Conservation (phyloP, 2,797 vertebrate species). For the Siniperca obscura region DNA sequence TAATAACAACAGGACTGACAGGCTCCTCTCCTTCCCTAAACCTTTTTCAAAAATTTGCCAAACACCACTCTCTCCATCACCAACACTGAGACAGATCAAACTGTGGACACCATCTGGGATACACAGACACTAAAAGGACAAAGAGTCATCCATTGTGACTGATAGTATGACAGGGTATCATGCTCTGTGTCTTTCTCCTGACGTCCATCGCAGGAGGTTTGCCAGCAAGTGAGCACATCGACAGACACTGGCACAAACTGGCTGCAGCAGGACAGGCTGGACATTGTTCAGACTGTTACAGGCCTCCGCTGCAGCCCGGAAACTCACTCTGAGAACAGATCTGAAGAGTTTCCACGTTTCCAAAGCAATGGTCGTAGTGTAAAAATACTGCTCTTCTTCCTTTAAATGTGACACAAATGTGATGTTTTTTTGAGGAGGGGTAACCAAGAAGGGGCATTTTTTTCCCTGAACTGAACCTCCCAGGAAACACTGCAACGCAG, state of each 20-base stretch:
- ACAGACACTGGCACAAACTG: constrained; percentile 68
- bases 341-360: constrained; percentile 2
- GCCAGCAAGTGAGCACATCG: constrained; percentile 55
- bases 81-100: not conserved
- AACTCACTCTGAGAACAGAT: constrained; percentile 29
- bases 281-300: constrained; percentile 67
- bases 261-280: constrained; percentile 70
- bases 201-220: constrained; percentile 39
- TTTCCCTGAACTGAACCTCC: not conserved
- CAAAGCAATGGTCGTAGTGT: not conserved
- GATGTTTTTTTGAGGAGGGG: not conserved
- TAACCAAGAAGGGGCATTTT: not conserved
- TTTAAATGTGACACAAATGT: not conserved
- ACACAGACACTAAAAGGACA: not conserved
- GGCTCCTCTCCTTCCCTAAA: not conserved
- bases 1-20: not conserved
- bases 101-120: not conserved
- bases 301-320: constrained; percentile 37
- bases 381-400: not conserved
- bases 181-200: constrained; percentile 42
- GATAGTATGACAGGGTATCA: constrained; percentile 47
- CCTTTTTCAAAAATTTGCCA: not conserved
- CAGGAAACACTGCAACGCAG: not conserved
- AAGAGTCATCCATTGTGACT: constrained; percentile 42
- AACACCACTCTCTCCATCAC: not conserved